These are phyloP conservation scores for Automeris io DNA, from an alignment of 2,888 invertebrate genomes.

Conservation along the genomic window DNA sequence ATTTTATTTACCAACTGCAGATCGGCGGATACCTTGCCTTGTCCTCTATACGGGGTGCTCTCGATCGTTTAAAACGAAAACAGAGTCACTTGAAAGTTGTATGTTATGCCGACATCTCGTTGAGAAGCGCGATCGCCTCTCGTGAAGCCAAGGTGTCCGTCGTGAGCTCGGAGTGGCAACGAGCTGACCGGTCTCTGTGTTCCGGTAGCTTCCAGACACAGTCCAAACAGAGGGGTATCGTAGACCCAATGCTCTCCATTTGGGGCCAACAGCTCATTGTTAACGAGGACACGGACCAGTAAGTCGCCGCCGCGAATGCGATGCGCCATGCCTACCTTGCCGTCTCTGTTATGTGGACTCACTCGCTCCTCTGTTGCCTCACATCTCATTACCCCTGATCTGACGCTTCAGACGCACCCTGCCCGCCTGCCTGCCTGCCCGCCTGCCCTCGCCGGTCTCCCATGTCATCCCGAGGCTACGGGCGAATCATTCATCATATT, in stretches of 20 bases:
- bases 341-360: conserved; percentile 42
- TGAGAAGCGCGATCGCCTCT: background rate
- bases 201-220: conserved; percentile 88
- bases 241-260: conserved; percentile 98
- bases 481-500: conserved; percentile 4
- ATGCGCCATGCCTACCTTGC: conserved; percentile 33
- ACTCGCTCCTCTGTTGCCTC: conserved; percentile 56
- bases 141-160: conserved; percentile 20
- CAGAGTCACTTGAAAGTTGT: background rate
- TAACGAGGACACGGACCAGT: conserved; percentile 98
- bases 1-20: conserved; percentile 13
- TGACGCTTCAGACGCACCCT: conserved; percentile 31
- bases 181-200: conserved; percentile 61
- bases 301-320: conserved; percentile 79
- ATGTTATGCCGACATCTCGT: background rate
- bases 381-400: conserved; percentile 47
- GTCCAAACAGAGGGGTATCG: conserved; percentile 96
- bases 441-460: background rate
- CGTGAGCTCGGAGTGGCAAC: conserved; percentile 19
- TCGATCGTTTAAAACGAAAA: background rate
- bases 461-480: background rate
- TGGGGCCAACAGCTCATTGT: conserved; percentile 99
- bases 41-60: background rate
- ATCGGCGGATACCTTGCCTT: conserved; percentile 21
- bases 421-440: conserved; percentile 6